Conservation (phyloP, 2,113 vertebrate species). For the Girardinichthys multiradiatus region DNA sequence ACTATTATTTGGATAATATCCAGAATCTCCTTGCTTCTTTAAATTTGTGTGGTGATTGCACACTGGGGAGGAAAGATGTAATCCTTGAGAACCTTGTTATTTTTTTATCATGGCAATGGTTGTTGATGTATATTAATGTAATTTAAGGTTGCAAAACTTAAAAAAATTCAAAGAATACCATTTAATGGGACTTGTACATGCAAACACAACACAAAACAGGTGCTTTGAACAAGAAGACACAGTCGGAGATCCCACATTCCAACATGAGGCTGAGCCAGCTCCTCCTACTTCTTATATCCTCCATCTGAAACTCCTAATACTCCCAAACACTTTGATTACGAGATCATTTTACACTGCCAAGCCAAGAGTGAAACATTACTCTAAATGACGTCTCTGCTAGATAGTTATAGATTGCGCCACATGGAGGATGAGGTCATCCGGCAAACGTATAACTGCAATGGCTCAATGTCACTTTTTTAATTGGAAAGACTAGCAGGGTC, state of each 20-base stretch:
- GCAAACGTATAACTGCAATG: conserved; percentile 55
- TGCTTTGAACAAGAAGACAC: conserved; percentile 40
- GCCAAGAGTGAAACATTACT: conserved; percentile 35
- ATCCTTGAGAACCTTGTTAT: no score
- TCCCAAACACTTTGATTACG: conserved; percentile 56
- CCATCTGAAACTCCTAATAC: conserved; percentile 38
- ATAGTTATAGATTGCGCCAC: conserved; percentile 54
- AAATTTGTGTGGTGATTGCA: background rate
- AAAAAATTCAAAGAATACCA: background rate
- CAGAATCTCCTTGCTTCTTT: background rate
- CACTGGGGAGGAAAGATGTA: no score
- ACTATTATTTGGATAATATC: background rate
- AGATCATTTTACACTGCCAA: conserved; percentile 44
- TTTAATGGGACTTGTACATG: conserved; percentile 34
- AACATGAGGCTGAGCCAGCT: conserved; percentile 34
- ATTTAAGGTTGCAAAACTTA: background rate
- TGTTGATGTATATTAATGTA: no score
- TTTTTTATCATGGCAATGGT: no score
- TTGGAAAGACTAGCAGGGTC: conserved; percentile 61
- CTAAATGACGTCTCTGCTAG: conserved; percentile 36
- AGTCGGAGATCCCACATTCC: conserved; percentile 54
- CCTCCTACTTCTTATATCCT: conserved; percentile 55
- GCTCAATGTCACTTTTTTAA: conserved; percentile 72
- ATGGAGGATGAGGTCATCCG: conserved; percentile 71
- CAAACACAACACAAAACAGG: conserved; percentile 56